Conservation (phyloP, 2,888 invertebrate genomes). For the Pollenia griseotomentosa region DNA sequence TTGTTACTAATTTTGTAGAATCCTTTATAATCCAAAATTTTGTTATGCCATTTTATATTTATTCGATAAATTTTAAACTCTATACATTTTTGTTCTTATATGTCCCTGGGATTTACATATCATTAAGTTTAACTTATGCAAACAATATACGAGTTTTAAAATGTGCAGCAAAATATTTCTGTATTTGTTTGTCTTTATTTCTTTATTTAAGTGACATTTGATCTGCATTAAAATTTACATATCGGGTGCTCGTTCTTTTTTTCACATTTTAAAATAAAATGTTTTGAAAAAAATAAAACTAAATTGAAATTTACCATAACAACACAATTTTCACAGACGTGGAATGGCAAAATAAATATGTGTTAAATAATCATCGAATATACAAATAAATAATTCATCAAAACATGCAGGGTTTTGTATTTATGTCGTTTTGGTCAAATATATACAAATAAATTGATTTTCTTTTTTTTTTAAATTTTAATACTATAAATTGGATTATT, state of each 20-base stretch:
- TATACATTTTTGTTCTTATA: too few relatives aligned
- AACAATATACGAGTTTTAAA: not conserved
- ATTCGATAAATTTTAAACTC: too few relatives aligned
- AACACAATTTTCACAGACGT: constrained; percentile 16
- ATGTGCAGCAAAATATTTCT: not conserved
- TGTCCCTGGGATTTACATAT: too few relatives aligned
- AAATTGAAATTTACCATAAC: constrained; percentile 6
- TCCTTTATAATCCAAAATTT: too few relatives aligned
- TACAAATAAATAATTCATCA: constrained; percentile 30
- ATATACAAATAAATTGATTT: too few relatives aligned
- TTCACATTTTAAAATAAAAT: not conserved
- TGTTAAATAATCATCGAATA: constrained; percentile 43
- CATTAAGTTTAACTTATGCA: not conserved
- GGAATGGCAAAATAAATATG: not conserved
- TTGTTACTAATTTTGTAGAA: too few relatives aligned
- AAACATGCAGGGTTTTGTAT: not conserved
- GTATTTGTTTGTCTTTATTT: constrained; percentile 19
- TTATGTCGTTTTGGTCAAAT: not conserved
- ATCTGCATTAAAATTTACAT: constrained; percentile 59
- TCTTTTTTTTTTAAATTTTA: too few relatives aligned
- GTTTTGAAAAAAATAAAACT: not conserved
- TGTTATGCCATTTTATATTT: too few relatives aligned
- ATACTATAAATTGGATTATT: too few relatives aligned
- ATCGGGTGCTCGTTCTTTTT: constrained; percentile 42
- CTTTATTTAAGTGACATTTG: constrained; percentile 56